Base-by-base conservation (phyloP, 2,113 vertebrate genomes). In the Zootoca vivipara region DNA sequence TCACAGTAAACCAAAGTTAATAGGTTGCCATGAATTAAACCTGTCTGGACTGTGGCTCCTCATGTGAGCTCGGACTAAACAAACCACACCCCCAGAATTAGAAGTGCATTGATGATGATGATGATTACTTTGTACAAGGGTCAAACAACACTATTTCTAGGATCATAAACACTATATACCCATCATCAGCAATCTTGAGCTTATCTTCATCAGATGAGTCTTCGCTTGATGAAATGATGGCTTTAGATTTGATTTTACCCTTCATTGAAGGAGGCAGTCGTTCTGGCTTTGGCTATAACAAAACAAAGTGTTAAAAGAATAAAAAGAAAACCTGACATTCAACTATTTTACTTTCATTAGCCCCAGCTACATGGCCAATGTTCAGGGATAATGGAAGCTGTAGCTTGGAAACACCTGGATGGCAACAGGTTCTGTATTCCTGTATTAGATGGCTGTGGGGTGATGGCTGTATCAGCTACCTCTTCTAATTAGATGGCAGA, bases 171-270 rank as follows among this genome's bases (percentile, higher is more conserved):
- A 62, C 40, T 78, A 84, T 97, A 95, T 96, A 99, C 99, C 98
- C 97, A 89, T 99, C 99, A 94, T 99, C 99, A 35, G 98, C 99
- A 93, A 99, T 99, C 96, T 99, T 99, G 92, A 99, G 97, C 87
- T 99, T 99, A 92, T 99, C 99, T 94, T 99, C 99, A 95, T 99
- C 99, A 24, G 99, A 99, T 79, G 98, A 99, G 91, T 99, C 99
- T 46, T 98, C 97, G 10, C 98, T 99, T 30, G 99, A 99, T 28
- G 99, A 99, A 97, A 99, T 99, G 91, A 99, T 99, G 70, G 99
- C 99, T 97, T 99, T 99, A n/a, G 99, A 99, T 95, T 99, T 99
- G 93, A 99, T 99, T 96, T 99, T 99, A 82, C 99, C 98, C 96
- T 98, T 99, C 96, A 99, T 97, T 94, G 99, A 99, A 78, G 97